phyloP scores from a whole-genome alignment of 2,888 invertebrate species.

The Synanthedon formicaeformis region DNA sequence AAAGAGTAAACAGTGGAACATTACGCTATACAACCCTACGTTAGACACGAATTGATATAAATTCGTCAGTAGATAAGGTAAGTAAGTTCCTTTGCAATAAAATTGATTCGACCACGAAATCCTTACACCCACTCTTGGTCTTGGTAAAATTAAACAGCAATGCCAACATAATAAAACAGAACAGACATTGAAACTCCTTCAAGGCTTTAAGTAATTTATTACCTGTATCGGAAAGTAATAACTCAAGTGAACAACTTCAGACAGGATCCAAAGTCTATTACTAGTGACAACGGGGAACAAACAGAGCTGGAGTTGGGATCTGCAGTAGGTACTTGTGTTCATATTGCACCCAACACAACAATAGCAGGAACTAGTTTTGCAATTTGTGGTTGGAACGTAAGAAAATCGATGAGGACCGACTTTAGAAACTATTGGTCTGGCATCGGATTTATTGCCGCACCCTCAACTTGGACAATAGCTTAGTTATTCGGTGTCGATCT shows the following conservation, averaged over 20 bases:
- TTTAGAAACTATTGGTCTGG: slow-evolving; percentile 36
- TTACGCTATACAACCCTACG: too few species aligned
- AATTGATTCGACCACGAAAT: too few species aligned
- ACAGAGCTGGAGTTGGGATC: background rate
- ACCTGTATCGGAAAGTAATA: slow-evolving; percentile 5
- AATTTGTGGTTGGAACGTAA: slow-evolving; percentile 5
- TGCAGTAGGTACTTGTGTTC: background rate
- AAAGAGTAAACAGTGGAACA: too few species aligned
- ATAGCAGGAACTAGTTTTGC: slow-evolving; percentile 5
- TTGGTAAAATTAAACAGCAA: too few species aligned
- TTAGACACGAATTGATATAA: too few species aligned
- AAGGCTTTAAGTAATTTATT: background rate
- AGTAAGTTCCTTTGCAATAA: too few species aligned
- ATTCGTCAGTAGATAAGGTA: too few species aligned
- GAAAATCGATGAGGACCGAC: slow-evolving; percentile 15
- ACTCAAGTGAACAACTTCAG: slow-evolving; percentile 5
- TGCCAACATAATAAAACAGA: background rate
- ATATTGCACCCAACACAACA: background rate
- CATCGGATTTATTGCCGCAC: slow-evolving; percentile 41
- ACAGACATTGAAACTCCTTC: background rate
- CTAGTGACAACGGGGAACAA: background rate
- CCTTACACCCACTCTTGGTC: too few species aligned
- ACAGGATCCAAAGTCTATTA: slow-evolving; percentile 8
- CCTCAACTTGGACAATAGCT: slow-evolving; percentile 40
- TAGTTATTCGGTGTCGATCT: slow-evolving; percentile 40